Percentiles rank a stretch among this genome's conserved stretches.
These are phyloP conservation scores for Acromyrmex echinatior DNA, from an alignment of 1,140 invertebrate species.

Conservation along the genomic window DNA sequence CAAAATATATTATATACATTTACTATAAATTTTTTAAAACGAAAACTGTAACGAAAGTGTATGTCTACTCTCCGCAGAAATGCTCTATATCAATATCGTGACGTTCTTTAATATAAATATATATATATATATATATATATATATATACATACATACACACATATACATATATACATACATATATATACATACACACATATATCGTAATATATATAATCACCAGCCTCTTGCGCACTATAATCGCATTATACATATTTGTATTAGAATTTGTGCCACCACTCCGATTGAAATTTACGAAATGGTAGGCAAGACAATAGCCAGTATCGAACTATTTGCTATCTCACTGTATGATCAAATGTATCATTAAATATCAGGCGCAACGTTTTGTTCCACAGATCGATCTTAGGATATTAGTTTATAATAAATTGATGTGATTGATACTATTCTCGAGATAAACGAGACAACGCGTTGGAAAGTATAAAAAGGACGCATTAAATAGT, in stretches of 20 bases:
- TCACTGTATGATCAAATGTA: slow-evolving; percentile 61
- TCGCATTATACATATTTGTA: slow-evolving; percentile 55
- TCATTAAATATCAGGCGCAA: slow-evolving; percentile 64
- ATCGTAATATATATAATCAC: slow-evolving; percentile 43
- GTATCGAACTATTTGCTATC: slow-evolving; percentile 75
- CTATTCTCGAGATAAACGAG: slow-evolving; percentile 67
- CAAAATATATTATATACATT: slow-evolving; percentile 23
- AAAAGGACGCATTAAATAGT: slow-evolving; percentile 81
- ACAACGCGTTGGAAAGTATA: slow-evolving; percentile 72
- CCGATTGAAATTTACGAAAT: slow-evolving; percentile 64
- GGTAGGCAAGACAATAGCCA: slow-evolving; percentile 79
- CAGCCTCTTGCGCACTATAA: slow-evolving; percentile 63
- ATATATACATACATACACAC: not conserved
- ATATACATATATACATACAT: slow-evolving; percentile 28
- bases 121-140: slow-evolving; percentile 43
- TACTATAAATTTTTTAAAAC: slow-evolving; percentile 32
- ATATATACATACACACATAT: slow-evolving; percentile 2
- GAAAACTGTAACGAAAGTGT: slow-evolving; percentile 50
- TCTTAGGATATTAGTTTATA: slow-evolving; percentile 69
- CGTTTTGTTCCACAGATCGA: slow-evolving; percentile 61
- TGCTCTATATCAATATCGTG: slow-evolving; percentile 67
- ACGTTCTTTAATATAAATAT: slow-evolving; percentile 76
- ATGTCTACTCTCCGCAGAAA: slow-evolving; percentile 75
- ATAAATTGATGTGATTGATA: slow-evolving; percentile 64
- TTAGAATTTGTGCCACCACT: slow-evolving; percentile 22